These are phyloP conservation scores for Cuculus canorus DNA, from an alignment of 2,797 vertebrate genomes.

Conservation along the genomic window DNA sequence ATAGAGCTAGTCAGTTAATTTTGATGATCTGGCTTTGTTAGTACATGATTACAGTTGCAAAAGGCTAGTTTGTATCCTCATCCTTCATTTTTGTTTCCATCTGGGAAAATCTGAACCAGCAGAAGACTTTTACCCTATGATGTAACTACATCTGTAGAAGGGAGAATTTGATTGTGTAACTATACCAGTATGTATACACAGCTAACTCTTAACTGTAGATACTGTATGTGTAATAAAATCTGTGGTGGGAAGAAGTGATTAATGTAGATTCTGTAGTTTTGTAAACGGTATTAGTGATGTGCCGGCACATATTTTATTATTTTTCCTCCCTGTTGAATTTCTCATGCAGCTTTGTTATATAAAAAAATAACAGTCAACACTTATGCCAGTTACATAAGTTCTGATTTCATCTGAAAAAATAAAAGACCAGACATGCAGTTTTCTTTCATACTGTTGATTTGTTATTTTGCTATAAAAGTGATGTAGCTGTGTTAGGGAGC, in stretches of 20 bases:
- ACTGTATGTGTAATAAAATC: background rate
- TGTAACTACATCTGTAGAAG: background rate
- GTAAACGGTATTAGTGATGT: background rate
- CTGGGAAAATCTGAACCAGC: background rate
- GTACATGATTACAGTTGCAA: background rate
- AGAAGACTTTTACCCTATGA: background rate
- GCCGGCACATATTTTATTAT: fast-evolving
- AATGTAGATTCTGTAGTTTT: background rate
- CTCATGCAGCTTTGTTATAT: background rate
- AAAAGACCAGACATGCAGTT: background rate
- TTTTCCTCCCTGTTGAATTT: background rate
- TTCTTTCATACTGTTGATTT: background rate
- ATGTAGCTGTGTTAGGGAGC: background rate
- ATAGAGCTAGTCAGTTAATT: background rate
- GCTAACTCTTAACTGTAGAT: background rate
- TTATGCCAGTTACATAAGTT: background rate
- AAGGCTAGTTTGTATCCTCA: background rate
- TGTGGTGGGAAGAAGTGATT: background rate
- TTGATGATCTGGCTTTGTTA: background rate
- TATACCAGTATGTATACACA: background rate
- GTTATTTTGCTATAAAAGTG: background rate
- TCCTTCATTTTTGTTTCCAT: background rate
- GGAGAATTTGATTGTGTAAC: fast-evolving
- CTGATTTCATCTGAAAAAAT: background rate
- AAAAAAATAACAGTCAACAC: background rate